These are phyloP conservation scores for Sebastes variabilis DNA, from an alignment of 2,797 vertebrate species.

Conservation along the genomic window DNA sequence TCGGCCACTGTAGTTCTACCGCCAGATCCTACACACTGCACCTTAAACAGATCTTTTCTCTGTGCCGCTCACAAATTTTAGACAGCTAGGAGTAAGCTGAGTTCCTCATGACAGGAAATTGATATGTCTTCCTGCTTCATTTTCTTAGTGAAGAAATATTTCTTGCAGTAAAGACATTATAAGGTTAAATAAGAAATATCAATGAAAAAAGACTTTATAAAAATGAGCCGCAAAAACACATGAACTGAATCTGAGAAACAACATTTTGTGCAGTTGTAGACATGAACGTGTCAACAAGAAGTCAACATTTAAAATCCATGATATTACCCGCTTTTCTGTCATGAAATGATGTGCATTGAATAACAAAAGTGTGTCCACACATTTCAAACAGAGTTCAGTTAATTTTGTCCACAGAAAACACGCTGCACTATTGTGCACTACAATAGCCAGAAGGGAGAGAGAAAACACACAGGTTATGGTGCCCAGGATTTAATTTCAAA, in stretches of 20 bases:
- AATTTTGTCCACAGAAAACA: slow-evolving; percentile 8
- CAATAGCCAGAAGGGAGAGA: not conserved
- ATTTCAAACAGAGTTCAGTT: slow-evolving; percentile 10
- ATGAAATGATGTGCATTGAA: not conserved
- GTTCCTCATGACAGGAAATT: not conserved
- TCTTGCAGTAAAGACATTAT: not conserved
- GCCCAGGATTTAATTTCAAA: slow-evolving; percentile 39
- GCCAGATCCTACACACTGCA: no score
- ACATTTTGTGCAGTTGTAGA: not conserved
- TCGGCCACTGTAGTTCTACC: no score
- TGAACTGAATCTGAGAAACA: not conserved
- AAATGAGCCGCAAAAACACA: not conserved
- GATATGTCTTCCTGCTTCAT: not conserved
- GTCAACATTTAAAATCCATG: not conserved
- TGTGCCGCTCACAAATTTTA: not conserved
- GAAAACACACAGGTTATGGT: slow-evolving; percentile 6
- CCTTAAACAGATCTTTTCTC: not conserved
- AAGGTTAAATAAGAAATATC: not conserved
- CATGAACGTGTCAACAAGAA: not conserved
- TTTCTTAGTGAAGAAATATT: not conserved
- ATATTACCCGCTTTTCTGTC: not conserved
- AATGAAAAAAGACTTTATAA: not conserved
- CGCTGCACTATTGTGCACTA: not conserved
- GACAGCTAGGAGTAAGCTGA: not conserved
- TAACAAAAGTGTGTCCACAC: not conserved